Conservation (phyloP, 1,140 invertebrate genomes). For the Dreissena rostriformis region DNA sequence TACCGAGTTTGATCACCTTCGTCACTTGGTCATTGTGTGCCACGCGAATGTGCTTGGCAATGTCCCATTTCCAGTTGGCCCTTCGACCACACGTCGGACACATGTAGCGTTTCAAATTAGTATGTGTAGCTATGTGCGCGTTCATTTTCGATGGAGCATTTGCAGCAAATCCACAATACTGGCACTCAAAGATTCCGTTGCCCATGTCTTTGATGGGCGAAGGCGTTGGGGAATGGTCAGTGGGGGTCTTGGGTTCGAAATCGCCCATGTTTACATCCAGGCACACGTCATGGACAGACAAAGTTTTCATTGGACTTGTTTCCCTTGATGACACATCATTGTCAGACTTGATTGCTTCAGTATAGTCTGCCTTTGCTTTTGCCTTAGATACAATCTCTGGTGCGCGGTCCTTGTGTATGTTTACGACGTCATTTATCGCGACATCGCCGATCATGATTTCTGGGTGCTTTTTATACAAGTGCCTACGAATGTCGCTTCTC, state of each 20-base stretch:
- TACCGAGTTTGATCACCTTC: constrained; percentile 75
- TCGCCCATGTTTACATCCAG: constrained; percentile 44
- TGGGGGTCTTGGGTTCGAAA: constrained; percentile 15
- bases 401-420: constrained; percentile 39
- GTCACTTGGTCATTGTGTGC: constrained; percentile 70
- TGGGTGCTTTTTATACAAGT: constrained; percentile 81
- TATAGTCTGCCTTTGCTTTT: constrained; percentile 9
- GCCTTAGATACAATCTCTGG: background rate
- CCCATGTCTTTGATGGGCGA: constrained; percentile 52
- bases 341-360: background rate
- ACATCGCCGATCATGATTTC: constrained; percentile 62
- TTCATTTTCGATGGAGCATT: constrained; percentile 76
- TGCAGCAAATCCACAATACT: constrained; percentile 75
- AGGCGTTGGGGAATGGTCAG: constrained; percentile 42
- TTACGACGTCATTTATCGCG: constrained; percentile 62
- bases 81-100: constrained; percentile 78
- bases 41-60: constrained; percentile 79
- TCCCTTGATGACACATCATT: constrained; percentile 19
- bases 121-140: constrained; percentile 76
- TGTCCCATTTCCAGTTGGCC: constrained; percentile 81
- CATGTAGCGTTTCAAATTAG: constrained; percentile 79
- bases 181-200: constrained; percentile 67
- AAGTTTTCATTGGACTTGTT: constrained; percentile 26
- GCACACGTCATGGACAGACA: constrained; percentile 9
- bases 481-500: constrained; percentile 82